Base-by-base conservation (phyloP, 2,888 invertebrate genomes). In the Nephrocerus scutellatus region DNA sequence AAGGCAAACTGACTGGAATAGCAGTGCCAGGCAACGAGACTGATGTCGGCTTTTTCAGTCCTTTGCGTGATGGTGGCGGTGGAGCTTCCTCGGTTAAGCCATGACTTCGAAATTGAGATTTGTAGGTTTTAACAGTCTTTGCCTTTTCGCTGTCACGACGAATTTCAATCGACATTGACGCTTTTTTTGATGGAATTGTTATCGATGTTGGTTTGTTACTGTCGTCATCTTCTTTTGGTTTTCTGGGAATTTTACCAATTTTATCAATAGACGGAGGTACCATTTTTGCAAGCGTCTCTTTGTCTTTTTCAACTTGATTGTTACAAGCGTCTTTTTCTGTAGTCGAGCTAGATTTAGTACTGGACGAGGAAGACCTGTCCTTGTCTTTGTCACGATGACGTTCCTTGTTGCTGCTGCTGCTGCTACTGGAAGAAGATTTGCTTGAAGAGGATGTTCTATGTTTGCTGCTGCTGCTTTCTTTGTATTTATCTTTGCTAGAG, bases 91-190 rank as follows among this genome's bases (percentile, higher is more conserved):
- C 90, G 60, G 86, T 87, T 36, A 92, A 68, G 23, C 91, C 92
- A 55, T 90, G 91, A 33, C 89, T 89, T 50, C 93, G 78, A 72
- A 92, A 90, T 70, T 88, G 90, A 1, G 89, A 86, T 68, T 89
- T 82, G 63, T 83, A 89, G 12, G 86, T 84, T 75, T 92, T 93
- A 1, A 91, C 92, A 24, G 92, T 92, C 70, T 89, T 89, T 5
- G 88, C 83, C 55, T 90, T 73, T 9, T 76, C 74, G 35, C 79
- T 76, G 49, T 79, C 79, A 43, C 83, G 84, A 44, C 85, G 73
- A 38, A 82, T 79, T 72, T 87, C 87, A 52, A 87, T 84, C 0
- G 86, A 85, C 63, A 86, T 84, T 4, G 85, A 83, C 24, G 82
- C 80, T 51, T 83, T 84, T 38, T 69, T 63, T 19, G 59, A 63